These are phyloP conservation scores for Bovichtus diacanthus DNA, from an alignment of 2,797 vertebrate species.

Conservation along the genomic window DNA sequence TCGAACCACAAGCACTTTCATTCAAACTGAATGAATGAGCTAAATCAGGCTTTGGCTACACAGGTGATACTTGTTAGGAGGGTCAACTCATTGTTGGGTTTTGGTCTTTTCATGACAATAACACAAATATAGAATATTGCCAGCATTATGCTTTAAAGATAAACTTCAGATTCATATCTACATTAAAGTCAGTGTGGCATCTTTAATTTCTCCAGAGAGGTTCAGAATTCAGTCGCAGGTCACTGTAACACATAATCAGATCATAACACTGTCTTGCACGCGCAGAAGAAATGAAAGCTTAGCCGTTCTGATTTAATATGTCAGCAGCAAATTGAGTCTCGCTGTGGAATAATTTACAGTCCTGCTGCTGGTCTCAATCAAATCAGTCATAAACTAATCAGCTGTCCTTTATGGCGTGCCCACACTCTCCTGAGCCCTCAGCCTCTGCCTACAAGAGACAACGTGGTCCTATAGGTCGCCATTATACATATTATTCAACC, in stretches of 20 bases:
- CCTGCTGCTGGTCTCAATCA: conserved; percentile 70
- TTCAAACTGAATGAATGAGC: background rate
- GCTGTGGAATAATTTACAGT: conserved; percentile 70
- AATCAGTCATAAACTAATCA: conserved; percentile 63
- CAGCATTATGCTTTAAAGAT: background rate
- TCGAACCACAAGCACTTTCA: background rate
- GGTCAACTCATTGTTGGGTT: background rate
- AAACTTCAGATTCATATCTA: background rate
- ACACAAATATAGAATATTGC: background rate
- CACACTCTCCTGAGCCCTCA: conserved; percentile 12
- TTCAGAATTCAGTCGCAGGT: conserved; percentile 59
- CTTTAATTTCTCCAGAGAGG: conserved; percentile 63
- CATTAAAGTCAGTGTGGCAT: conserved; percentile 22
- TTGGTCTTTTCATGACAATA: conserved; percentile 3
- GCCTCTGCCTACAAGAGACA: conserved; percentile 19
- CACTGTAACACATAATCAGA: conserved; percentile 71
- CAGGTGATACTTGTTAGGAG: background rate
- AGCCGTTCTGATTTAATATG: conserved; percentile 79
- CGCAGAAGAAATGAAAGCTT: conserved; percentile 54
- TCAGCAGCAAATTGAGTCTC: conserved; percentile 77
- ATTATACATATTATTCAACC: conserved; percentile 1
- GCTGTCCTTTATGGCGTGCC: conserved; percentile 10
- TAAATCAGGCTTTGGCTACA: background rate
- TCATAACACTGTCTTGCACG: conserved; percentile 64
- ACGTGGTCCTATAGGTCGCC: background rate